Percentiles rank a stretch among this genome's conserved stretches.
Conservation (phyloP, 2,888 invertebrate species). For the Idaea aversata region DNA sequence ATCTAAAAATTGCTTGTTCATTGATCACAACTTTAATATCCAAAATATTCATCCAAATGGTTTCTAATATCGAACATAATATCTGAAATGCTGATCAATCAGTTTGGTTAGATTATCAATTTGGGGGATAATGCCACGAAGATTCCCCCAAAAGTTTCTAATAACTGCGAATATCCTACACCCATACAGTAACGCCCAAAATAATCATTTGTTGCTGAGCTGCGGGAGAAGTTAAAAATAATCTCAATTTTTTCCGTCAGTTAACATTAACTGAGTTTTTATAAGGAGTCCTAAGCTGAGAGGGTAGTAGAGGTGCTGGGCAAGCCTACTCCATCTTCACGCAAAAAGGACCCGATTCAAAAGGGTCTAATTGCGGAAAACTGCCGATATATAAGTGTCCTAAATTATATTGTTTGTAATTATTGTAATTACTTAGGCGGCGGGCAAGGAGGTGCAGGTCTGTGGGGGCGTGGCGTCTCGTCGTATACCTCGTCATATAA, state of each 20-base stretch:
- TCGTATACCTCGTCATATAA: constrained; percentile 72
- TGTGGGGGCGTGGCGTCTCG: constrained; percentile 75
- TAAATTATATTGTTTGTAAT: neutral
- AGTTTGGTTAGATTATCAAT: constrained; percentile 24
- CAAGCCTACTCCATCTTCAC: too few relatives aligned
- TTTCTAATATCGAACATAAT: constrained; percentile 7
- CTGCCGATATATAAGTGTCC: too few relatives aligned
- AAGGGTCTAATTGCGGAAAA: too few relatives aligned
- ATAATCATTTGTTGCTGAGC: neutral
- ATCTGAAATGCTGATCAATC: constrained; percentile 35
- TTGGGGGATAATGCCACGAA: too few relatives aligned
- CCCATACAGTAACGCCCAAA: too few relatives aligned
- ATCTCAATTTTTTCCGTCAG: constrained; percentile 26
- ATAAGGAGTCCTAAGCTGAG: too few relatives aligned
- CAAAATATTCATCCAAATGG: neutral
- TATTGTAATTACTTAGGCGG: constrained; percentile 44
- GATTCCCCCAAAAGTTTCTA: constrained; percentile 4
- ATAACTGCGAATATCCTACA: too few relatives aligned
- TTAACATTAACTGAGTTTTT: constrained; percentile 17
- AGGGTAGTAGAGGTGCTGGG: too few relatives aligned
- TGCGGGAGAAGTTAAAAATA: constrained; percentile 33
- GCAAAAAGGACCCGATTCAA: too few relatives aligned
- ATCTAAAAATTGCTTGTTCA: neutral
- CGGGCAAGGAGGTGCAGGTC: constrained; percentile 82
- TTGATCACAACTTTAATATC: neutral